These are phyloP conservation scores for Hassar affinis DNA, from an alignment of 2,113 vertebrate genomes.

Conservation along the genomic window DNA sequence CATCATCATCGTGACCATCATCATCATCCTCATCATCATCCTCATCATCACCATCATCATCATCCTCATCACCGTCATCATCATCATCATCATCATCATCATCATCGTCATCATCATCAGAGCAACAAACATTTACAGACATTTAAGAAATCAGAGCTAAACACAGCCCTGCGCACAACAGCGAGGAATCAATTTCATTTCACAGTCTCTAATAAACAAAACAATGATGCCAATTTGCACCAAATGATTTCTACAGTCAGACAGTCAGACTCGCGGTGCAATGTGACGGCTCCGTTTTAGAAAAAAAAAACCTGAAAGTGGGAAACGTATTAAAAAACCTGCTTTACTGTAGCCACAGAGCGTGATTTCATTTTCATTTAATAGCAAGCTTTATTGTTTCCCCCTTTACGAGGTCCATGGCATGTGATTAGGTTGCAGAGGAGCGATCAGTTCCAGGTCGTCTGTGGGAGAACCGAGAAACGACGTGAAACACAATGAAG, in stretches of 20 bases:
- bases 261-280: no score
- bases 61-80: no score
- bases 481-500: neutral
- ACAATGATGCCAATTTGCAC: neutral
- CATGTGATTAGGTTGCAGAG: conserved; percentile 9
- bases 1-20: no score
- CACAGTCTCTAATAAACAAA: neutral
- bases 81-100: no score
- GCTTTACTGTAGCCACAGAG: no score
- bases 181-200: neutral
- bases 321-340: neutral
- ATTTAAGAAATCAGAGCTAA: neutral
- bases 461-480: neutral
- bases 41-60: no score
- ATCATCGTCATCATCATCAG: neutral
- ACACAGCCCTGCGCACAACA: neutral
- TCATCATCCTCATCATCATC: no score
- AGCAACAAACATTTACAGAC: neutral
- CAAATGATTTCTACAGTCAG: no score
- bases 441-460: neutral
- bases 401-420: conserved; percentile 1
- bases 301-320: neutral
- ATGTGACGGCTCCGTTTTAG: neutral
- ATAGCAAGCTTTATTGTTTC: neutral
- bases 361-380: neutral